Percentiles rank a stretch among this genome's conserved stretches.
Conservation (phyloP, 2,888 invertebrate genomes). For the Drosophila gaucha region DNA sequence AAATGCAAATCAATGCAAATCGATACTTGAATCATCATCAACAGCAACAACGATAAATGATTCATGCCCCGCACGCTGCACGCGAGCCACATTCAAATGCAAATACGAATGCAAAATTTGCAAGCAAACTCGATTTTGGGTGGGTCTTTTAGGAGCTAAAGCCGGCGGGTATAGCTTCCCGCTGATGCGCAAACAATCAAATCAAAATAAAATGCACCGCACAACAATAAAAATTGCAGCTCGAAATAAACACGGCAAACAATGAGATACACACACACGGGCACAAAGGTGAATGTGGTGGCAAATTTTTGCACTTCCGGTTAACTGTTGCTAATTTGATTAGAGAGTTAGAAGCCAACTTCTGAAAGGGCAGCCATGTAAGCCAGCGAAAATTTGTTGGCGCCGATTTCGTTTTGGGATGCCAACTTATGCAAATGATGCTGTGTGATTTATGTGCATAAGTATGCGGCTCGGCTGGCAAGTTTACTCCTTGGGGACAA, state of each 20-base stretch:
- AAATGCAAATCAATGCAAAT: conserved; percentile 82
- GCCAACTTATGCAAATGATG: conserved; percentile 73
- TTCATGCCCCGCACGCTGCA: conserved; percentile 73
- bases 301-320: conserved; percentile 71
- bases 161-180: conserved; percentile 38
- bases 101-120: conserved; percentile 59
- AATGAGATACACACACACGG: conserved; percentile 34
- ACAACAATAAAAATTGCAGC: conserved; percentile 45
- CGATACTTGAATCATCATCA: conserved; percentile 75
- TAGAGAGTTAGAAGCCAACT: conserved; percentile 65
- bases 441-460: conserved; percentile 52
- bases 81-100: conserved; percentile 76
- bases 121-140: conserved; percentile 58
- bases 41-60: conserved; percentile 59
- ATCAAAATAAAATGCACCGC: conserved; percentile 74
- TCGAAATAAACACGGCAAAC: conserved; percentile 50
- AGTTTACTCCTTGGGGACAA: conserved; percentile 56
- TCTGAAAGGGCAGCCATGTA: conserved; percentile 13
- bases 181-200: conserved; percentile 74
- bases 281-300: conserved; percentile 47
- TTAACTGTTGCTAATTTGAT: conserved; percentile 83
- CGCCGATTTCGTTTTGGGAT: conserved; percentile 51
- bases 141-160: conserved; percentile 19
- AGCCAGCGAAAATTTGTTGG: conserved; percentile 47
- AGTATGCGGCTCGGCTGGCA: conserved; percentile 35